A percentile compares a stretch with the other conserved stretches of the same genome.
Evolutionary conservation across 2,113 vertebrate species (phyloP).

Genomic region (Hemiprocne comata): DNA sequence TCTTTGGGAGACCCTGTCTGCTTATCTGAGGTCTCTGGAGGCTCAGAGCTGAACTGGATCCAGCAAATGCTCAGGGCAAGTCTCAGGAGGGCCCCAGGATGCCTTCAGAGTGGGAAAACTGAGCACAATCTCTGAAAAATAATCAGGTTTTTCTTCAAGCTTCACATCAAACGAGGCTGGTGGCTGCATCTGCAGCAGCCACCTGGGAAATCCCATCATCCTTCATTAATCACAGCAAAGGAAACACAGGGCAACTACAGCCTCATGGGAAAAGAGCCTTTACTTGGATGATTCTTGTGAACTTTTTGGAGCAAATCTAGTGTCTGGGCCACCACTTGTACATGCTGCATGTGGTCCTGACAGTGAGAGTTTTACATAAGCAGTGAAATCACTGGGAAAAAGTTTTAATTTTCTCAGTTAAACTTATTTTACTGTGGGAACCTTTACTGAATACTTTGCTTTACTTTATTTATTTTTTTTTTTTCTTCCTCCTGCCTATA

Average conservation of each 20-base stretch:
- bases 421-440: not conserved
- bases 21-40: not conserved
- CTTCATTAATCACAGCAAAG: not conserved
- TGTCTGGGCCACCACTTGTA: not conserved
- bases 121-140: not conserved
- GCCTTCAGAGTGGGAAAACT: not conserved
- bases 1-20: fast-evolving
- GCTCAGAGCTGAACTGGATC: not conserved
- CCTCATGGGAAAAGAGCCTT: not conserved
- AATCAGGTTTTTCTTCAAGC: not conserved
- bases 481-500: not conserved
- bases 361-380: not conserved
- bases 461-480: too few relatives aligned
- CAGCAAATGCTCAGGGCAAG: not conserved
- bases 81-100: not conserved
- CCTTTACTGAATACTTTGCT: not conserved
- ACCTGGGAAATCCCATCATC: conserved; percentile 37
- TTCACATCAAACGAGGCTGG: not conserved
- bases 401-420: not conserved
- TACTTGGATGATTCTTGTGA: not conserved
- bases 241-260: not conserved
- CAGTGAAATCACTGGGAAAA: not conserved
- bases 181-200: not conserved
- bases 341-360: not conserved
- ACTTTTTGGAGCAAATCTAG: not conserved